Conservation (phyloP, 2,888 invertebrate genomes). For the Coecobrya sp. region DNA sequence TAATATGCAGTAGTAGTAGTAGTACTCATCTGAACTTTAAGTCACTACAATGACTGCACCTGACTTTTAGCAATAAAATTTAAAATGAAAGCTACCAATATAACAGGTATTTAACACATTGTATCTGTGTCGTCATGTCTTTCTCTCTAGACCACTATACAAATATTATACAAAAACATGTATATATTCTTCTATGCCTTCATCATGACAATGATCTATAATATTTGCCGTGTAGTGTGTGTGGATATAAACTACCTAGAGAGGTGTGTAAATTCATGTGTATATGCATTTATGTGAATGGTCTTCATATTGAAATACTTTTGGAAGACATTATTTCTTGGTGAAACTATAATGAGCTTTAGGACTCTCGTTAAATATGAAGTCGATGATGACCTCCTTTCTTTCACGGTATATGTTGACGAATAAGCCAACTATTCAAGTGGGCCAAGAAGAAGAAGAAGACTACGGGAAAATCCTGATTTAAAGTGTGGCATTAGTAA, state of each 20-base stretch:
- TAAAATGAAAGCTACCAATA: constrained; percentile 66
- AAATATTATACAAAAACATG: constrained; percentile 4
- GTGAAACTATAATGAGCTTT: constrained; percentile 71
- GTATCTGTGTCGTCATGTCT: constrained; percentile 46
- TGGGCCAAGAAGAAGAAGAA: constrained; percentile 68
- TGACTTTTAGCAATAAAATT: constrained; percentile 68
- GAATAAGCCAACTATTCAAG: constrained; percentile 71
- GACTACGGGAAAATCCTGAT: constrained; percentile 78
- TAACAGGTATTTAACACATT: constrained; percentile 66
- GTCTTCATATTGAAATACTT: constrained; percentile 43
- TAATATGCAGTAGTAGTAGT: constrained; percentile 38
- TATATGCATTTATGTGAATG: neutral
- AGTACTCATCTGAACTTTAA: constrained; percentile 47
- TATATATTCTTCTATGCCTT: neutral
- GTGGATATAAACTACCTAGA: neutral
- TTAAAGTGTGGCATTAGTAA: constrained; percentile 69
- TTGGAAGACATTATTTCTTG: constrained; percentile 43
- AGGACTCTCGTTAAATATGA: constrained; percentile 71
- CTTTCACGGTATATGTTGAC: constrained; percentile 60
- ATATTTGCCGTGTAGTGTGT: neutral
- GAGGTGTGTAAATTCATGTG: constrained; percentile 11
- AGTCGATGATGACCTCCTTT: constrained; percentile 78
- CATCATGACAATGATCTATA: neutral
- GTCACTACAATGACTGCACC: constrained; percentile 49
- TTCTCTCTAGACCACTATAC: constrained; percentile 8